Evolutionary conservation across 2,888 invertebrate species (phyloP).

Genomic region (Eucera pruinosa): DNA sequence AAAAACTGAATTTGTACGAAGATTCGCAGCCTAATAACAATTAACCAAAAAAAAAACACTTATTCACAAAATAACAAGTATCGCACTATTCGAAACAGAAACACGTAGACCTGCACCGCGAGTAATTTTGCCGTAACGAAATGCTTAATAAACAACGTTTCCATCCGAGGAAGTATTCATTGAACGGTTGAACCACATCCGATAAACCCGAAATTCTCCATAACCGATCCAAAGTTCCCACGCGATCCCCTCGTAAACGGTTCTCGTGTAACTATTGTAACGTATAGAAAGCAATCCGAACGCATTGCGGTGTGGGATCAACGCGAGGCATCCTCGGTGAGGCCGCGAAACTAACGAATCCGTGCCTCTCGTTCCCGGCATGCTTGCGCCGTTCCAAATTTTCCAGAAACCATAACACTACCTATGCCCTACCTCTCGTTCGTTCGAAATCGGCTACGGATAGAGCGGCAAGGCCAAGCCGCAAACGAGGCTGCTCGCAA

Average conservation of each 20-base stretch:
- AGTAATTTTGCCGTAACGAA: not conserved
- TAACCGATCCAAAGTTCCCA: not conserved
- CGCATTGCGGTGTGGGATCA: not conserved
- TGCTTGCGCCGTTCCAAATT: constrained; percentile 5
- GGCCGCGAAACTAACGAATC: constrained; percentile 12
- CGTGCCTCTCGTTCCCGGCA: not conserved
- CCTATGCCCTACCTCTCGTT: not conserved
- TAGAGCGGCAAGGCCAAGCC: not conserved
- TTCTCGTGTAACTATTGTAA: not conserved
- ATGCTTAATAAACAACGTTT: not conserved
- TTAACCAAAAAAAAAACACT: no score
- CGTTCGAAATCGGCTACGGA: not conserved
- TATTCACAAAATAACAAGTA: no score
- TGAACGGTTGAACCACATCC: not conserved
- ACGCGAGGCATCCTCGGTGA: not conserved
- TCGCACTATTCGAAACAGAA: no score
- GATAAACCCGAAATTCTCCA: not conserved
- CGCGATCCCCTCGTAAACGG: not conserved
- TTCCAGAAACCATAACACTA: constrained; percentile 7
- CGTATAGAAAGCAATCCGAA: not conserved
- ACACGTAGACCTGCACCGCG: not conserved
- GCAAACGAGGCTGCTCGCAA: constrained; percentile 34
- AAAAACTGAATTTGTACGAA: no score
- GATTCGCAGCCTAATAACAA: no score
- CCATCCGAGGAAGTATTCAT: not conserved